Conservation (phyloP, 2,888 invertebrate genomes). For the Dastarcus helophoroides region DNA sequence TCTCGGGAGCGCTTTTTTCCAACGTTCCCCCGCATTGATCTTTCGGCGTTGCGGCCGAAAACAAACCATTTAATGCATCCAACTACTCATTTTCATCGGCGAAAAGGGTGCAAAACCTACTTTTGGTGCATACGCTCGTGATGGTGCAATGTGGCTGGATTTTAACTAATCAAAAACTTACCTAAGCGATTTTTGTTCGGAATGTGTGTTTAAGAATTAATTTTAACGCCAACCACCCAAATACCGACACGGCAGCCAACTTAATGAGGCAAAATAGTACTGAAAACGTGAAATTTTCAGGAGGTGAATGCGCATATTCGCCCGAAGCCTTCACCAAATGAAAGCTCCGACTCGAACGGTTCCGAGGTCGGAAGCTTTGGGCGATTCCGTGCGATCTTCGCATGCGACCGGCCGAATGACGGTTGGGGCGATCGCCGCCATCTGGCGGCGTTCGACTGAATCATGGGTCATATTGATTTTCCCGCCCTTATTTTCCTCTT, state of each 20-base stretch:
- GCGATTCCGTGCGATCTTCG: constrained; percentile 17
- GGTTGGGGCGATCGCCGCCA: constrained; percentile 24
- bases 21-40: too few relatives aligned
- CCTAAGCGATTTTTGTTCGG: constrained; percentile 18
- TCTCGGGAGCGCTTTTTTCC: too few relatives aligned
- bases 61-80: too few relatives aligned
- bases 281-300: constrained; percentile 35
- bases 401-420: constrained; percentile 18
- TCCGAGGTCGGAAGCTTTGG: constrained; percentile 13
- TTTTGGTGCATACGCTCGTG: neutral
- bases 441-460: constrained; percentile 16
- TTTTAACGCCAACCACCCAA: constrained; percentile 36
- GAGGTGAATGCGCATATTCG: constrained; percentile 31
- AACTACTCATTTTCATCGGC: neutral
- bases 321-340: constrained; percentile 16
- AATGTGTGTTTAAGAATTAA: constrained; percentile 21
- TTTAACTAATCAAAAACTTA: constrained; percentile 19
- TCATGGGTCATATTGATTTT: constrained; percentile 30
- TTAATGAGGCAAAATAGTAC: constrained; percentile 37
- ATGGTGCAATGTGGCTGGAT: constrained; percentile 4
- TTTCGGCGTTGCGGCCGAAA: too few relatives aligned
- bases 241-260: constrained; percentile 38
- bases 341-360: constrained; percentile 15
- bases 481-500: constrained; percentile 32
- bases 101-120: neutral